Evolutionary conservation across 2,113 vertebrate species (phyloP), one percentile per base, ranked within the genome.

Genomic region (Ariopsis seemanni): DNA sequence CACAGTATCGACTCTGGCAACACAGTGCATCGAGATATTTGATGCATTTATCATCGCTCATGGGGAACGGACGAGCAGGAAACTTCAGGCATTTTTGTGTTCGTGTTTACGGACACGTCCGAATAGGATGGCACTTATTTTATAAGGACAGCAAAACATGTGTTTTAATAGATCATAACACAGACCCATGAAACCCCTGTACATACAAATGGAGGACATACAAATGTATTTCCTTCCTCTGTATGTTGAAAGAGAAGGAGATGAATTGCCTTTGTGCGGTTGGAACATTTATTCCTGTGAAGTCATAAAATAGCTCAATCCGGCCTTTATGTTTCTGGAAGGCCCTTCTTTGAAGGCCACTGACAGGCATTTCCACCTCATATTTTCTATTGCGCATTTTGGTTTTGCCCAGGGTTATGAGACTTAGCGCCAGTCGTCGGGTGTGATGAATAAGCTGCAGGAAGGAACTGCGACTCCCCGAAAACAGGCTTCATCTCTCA

Each of bases 341-440:
- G 89, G 89, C 69, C 82, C 60, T 88, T 50, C 88, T 87, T 90
- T 90, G 88, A 90, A 89, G 78, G 81, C 67, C 67, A 90, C 58
- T 87, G 90, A 90, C 90, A 90, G 90, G 90, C 90, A 89, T 89
- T 90, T 90, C 90, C 90, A 89, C 90, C 89, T 83, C 82, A 12
- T 77, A 86, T 84, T 82, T 78, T 81, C 42, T 87, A 83, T 81
- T 88, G 84, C 85, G 82, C 83, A 63, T 71, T 9, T 77, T 77
- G 22, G 52, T 88, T 90, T 81, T 87, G 80, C 83, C 82, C 55
- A 86, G 87, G 50, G 84, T 83, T 83, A 83, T 77, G 69, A 83
- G 80, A 81, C 71, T 88, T 57, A 78, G 22, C 17, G 8, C 74
- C 34, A 60, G 67, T 48, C 57, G 58, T 80, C 42, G 71, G 62